Conservation (phyloP, 2,113 vertebrate species). For the Bagarius yarrelli region DNA sequence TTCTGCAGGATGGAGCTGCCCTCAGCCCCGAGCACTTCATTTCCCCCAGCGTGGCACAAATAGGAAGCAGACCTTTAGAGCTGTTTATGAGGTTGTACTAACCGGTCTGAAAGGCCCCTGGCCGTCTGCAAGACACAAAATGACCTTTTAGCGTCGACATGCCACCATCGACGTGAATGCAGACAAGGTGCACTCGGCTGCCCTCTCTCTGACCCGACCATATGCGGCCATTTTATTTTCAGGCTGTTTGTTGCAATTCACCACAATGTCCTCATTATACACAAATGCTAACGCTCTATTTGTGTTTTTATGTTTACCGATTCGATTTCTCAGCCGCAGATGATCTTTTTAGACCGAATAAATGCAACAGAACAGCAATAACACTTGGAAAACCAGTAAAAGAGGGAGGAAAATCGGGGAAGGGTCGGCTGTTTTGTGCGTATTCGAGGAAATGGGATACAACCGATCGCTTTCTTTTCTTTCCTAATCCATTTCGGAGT, state of each 20-base stretch:
- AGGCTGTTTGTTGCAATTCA: neutral
- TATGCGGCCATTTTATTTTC: constrained; percentile 12
- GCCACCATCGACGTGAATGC: constrained; percentile 26
- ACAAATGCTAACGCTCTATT: neutral
- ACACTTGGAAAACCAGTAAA: neutral
- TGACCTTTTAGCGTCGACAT: constrained; percentile 49
- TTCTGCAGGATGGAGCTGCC: constrained; percentile 10
- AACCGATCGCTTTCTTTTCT: neutral
- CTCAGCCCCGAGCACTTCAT: constrained; percentile 35
- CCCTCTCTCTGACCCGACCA: constrained; percentile 40
- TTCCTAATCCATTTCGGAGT: constrained; percentile 13
- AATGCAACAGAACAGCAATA: neutral
- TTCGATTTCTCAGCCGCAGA: neutral
- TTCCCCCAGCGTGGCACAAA: constrained; percentile 32
- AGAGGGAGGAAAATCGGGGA: neutral
- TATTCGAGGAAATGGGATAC: constrained; percentile 11
- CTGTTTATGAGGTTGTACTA: constrained; percentile 45
- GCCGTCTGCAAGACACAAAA: constrained; percentile 45
- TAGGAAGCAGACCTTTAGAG: constrained; percentile 42
- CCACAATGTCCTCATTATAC: constrained; percentile 6
- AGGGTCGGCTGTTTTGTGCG: neutral
- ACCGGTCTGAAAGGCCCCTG: constrained; percentile 39
- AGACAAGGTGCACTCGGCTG: constrained; percentile 9
- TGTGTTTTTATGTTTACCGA: neutral
- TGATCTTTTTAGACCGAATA: neutral